phyloP scores from a whole-genome alignment of 2,888 invertebrate species.

The Lampropteryx suffumata region DNA sequence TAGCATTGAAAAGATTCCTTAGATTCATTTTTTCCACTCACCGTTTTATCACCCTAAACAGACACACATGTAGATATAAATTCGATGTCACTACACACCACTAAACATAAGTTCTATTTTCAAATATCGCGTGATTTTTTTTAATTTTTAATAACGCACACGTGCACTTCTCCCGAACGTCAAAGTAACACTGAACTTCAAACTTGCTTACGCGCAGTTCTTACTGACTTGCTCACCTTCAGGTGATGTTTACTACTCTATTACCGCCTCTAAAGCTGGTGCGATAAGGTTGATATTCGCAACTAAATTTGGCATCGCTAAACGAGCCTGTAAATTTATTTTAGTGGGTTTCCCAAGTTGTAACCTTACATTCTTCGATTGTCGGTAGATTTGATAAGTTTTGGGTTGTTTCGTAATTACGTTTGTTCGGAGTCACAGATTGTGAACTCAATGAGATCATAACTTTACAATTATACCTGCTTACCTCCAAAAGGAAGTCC shows the following conservation, averaged over 20 bases:
- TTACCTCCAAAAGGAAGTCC: too few relatives aligned
- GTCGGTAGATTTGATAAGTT: constrained; percentile 20
- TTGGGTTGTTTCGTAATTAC: constrained; percentile 20
- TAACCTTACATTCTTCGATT: constrained; percentile 29
- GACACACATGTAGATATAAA: constrained; percentile 32
- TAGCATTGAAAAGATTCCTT: constrained; percentile 1
- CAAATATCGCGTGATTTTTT: constrained; percentile 21
- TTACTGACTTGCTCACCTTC: constrained; percentile 56
- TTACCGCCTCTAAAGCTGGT: constrained; percentile 6
- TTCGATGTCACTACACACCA: constrained; percentile 38
- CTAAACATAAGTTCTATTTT: constrained; percentile 42
- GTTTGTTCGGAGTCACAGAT: constrained; percentile 21
- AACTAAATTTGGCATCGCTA: not conserved
- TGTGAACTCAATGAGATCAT: too few relatives aligned
- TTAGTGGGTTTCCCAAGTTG: constrained; percentile 44
- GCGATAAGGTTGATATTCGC: constrained; percentile 28
- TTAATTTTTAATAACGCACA: constrained; percentile 27
- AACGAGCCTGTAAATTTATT: constrained; percentile 39
- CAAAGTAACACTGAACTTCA: constrained; percentile 72
- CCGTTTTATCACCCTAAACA: constrained; percentile 24
- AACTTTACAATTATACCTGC: too few relatives aligned
- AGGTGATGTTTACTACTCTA: constrained; percentile 17
- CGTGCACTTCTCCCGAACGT: constrained; percentile 51
- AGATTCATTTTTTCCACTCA: constrained; percentile 7
- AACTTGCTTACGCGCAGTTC: constrained; percentile 52